These are phyloP conservation scores for Melieria omissa DNA, from an alignment of 2,888 invertebrate genomes.

Conservation along the genomic window DNA sequence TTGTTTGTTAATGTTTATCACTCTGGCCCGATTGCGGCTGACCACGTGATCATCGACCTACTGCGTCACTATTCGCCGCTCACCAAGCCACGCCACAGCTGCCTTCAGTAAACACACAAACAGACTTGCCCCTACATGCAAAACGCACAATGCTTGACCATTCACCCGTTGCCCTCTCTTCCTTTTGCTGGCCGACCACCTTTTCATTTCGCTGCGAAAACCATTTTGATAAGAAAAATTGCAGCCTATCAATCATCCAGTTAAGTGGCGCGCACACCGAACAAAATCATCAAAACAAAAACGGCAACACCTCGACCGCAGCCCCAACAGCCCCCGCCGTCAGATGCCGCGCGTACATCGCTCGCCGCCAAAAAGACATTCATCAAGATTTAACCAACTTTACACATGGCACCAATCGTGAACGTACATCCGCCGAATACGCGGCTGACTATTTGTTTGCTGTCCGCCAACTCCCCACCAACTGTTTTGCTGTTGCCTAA, in stretches of 20 bases:
- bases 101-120: too few relatives aligned
- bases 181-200: conserved; percentile 1
- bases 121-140: not conserved
- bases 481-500: not conserved
- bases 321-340: not conserved
- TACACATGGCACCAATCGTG: not conserved
- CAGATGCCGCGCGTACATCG: not conserved
- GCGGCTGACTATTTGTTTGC: not conserved
- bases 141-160: conserved; percentile 4
- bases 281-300: conserved; percentile 10
- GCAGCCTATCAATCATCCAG: conserved; percentile 47
- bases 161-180: conserved; percentile 16
- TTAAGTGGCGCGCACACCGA: conserved; percentile 38
- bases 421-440: not conserved
- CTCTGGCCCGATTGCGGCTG: not conserved
- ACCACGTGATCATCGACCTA: too few relatives aligned
- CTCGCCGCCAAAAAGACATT: conserved; percentile 26
- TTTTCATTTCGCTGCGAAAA: conserved; percentile 1
- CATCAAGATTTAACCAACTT: conserved; percentile 41
- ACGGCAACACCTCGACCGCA: not conserved
- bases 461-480: too few relatives aligned
- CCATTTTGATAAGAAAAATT: conserved; percentile 46
- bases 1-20: not conserved
- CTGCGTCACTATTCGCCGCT: too few relatives aligned
- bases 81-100: too few relatives aligned